Evolutionary conservation across 2,113 vertebrate species (phyloP).

Genomic region (Callaeas wilsoni): DNA sequence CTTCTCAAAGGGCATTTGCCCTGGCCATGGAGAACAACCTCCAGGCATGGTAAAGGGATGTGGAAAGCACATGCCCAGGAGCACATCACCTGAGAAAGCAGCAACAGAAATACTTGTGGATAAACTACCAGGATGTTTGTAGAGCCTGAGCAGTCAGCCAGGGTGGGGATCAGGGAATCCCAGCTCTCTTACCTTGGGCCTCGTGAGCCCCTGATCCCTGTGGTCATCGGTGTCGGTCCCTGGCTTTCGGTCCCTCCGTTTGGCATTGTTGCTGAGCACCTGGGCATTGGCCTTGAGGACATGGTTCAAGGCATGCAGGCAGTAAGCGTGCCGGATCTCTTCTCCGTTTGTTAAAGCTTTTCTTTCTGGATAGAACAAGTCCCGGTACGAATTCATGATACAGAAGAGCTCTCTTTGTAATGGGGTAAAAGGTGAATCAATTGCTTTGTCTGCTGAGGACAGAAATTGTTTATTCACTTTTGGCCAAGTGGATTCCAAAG

Average conservation of each 20-base stretch:
- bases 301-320: constrained; percentile 90
- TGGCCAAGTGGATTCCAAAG: constrained; percentile 78
- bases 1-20: not conserved
- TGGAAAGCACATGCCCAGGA: not conserved
- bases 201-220: constrained; percentile 92
- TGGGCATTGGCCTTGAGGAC: constrained; percentile 90
- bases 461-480: constrained; percentile 73
- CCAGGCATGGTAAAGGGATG: not conserved
- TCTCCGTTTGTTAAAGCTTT: constrained; percentile 78
- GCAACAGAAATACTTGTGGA: not conserved
- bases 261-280: constrained; percentile 86
- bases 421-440: constrained; percentile 54
- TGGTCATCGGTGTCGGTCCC: constrained; percentile 72
- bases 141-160: not conserved
- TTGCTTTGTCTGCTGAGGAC: constrained; percentile 15
- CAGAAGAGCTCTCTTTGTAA: constrained; percentile 88
- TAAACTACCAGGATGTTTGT: not conserved
- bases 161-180: not conserved
- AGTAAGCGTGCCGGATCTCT: constrained; percentile 83
- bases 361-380: constrained; percentile 85
- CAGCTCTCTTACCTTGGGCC: constrained; percentile 85
- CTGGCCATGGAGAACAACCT: fast-evolving
- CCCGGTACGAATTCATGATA: constrained; percentile 88
- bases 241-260: constrained; percentile 70
- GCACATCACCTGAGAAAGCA: not conserved